Evolutionary conservation across 2,888 invertebrate species (phyloP).

Genomic region (Amblyjoppa proteus): DNA sequence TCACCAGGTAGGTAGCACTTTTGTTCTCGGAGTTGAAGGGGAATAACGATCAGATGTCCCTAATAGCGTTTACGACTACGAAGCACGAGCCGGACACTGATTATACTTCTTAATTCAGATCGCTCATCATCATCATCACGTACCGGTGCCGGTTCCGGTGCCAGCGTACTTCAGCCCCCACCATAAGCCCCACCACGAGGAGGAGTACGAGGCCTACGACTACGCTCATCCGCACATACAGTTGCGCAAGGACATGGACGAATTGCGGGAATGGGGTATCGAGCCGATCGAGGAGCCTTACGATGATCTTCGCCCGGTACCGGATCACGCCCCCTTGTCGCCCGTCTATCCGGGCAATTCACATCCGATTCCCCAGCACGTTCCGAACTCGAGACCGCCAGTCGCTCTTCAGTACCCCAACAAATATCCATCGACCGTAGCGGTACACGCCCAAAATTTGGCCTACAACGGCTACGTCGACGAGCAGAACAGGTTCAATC

Average conservation of each 20-base stretch:
- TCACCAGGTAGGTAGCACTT: constrained; percentile 86
- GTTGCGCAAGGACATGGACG: constrained; percentile 82
- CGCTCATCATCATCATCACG: constrained; percentile 91
- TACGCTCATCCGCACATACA: constrained; percentile 83
- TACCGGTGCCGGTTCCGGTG: constrained; percentile 84
- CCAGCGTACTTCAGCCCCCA: constrained; percentile 78
- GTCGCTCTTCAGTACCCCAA: constrained; percentile 69
- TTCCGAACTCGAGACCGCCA: constrained; percentile 71
- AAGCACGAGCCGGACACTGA: constrained; percentile 21
- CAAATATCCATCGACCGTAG: constrained; percentile 66
- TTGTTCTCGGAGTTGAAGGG: neutral
- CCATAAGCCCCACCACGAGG: constrained; percentile 78
- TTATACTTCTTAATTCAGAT: constrained; percentile 85
- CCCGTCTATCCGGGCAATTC: constrained; percentile 59
- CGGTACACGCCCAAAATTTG: constrained; percentile 76
- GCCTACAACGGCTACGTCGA: constrained; percentile 81
- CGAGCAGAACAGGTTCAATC: constrained; percentile 73
- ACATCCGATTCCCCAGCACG: constrained; percentile 74
- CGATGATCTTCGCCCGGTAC: constrained; percentile 71
- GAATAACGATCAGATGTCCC: neutral
- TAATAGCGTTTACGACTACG: constrained; percentile 16
- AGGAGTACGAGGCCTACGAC: constrained; percentile 81
- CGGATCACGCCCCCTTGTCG: constrained; percentile 51
- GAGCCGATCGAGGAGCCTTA: constrained; percentile 79
- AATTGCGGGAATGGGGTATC: constrained; percentile 83